Percentiles rank a stretch among this genome's conserved stretches.
Conservation (phyloP, 2,113 vertebrate species). For the Serilophus lunatus region DNA sequence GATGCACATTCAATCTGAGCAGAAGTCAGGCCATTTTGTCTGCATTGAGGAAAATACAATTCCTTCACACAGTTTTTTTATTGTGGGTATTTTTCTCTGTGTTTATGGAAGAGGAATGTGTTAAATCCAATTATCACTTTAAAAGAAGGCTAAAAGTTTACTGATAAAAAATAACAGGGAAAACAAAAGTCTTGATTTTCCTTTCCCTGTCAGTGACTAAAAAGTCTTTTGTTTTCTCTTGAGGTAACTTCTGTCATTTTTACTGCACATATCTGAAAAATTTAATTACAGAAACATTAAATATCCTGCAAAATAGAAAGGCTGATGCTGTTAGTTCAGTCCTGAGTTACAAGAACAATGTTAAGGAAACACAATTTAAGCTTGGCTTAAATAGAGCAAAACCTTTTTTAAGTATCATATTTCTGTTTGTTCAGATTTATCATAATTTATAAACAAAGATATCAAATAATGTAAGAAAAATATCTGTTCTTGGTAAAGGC, state of each 20-base stretch:
- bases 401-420: background rate
- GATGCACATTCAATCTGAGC: background rate
- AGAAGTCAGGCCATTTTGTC: background rate
- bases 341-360: background rate
- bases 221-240: background rate
- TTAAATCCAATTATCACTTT: background rate
- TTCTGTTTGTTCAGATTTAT: background rate
- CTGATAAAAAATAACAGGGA: background rate
- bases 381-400: conserved; percentile 5
- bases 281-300: background rate
- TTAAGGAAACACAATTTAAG: background rate
- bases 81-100: background rate
- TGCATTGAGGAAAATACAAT: background rate
- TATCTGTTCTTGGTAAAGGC: background rate
- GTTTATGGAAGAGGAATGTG: background rate
- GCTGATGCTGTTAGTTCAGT: background rate
- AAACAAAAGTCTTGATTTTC: background rate
- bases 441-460: background rate
- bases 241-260: background rate
- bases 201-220: background rate
- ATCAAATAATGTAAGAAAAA: background rate
- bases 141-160: background rate
- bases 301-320: background rate
- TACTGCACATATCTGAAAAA: background rate
- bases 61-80: background rate